These are phyloP conservation scores for Papilio glaucus DNA, from an alignment of 1,140 invertebrate genomes.

Conservation along the genomic window DNA sequence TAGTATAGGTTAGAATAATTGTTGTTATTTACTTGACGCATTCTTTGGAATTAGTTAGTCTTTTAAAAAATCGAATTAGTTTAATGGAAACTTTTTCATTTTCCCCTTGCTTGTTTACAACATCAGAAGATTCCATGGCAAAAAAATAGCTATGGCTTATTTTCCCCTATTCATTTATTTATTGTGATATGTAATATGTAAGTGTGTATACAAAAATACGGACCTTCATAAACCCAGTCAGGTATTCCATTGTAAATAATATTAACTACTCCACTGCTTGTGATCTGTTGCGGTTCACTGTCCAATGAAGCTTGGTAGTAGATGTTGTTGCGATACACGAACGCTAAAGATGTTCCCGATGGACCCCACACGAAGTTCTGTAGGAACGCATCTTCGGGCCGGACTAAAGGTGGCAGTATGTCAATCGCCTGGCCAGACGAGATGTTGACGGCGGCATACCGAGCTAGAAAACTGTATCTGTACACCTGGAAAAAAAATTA, in stretches of 20 bases:
- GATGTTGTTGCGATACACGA: conserved; percentile 92
- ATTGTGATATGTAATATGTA: no score
- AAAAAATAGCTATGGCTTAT: no score
- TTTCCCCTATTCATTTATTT: no score
- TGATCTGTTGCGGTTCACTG: conserved; percentile 80
- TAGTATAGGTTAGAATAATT: no score
- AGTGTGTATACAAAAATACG: conserved; percentile 28
- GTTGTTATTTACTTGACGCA: no score
- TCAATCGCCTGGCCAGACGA: conserved; percentile 57
- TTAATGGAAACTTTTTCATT: no score
- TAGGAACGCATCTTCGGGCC: conserved; percentile 78
- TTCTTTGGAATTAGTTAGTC: no score
- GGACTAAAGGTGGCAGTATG: conserved; percentile 53
- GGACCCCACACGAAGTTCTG: conserved; percentile 90
- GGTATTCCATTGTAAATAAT: conserved; percentile 91
- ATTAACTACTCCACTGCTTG: conserved; percentile 84
- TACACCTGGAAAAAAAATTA: conserved; percentile 80
- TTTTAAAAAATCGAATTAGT: no score
- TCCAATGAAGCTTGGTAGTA: conserved; percentile 85
- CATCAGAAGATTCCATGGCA: no score
- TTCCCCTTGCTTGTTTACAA: no score
- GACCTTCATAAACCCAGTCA: conserved; percentile 91
- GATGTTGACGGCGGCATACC: conserved; percentile 83
- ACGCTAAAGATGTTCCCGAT: conserved; percentile 87
- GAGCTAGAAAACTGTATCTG: conserved; percentile 76